These are phyloP conservation scores for Diarsia rubi DNA, from an alignment of 2,888 invertebrate genomes.

Conservation along the genomic window DNA sequence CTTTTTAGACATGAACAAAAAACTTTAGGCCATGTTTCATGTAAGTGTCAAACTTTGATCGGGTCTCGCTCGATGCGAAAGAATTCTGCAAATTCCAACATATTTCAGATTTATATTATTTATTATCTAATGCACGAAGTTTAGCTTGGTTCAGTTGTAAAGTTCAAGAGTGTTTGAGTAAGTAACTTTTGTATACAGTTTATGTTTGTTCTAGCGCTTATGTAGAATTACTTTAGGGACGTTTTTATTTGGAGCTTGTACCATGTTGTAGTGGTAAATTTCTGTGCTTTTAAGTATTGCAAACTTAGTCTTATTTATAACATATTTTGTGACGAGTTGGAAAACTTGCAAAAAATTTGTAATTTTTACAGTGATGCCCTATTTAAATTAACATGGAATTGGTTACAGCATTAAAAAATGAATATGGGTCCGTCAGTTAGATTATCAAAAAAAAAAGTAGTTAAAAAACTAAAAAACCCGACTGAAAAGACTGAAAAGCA, in stretches of 20 bases:
- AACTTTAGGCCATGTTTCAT: conserved; percentile 57
- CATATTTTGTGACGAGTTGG: too few relatives aligned
- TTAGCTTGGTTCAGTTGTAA: conserved; percentile 40
- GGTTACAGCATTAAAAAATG: too few relatives aligned
- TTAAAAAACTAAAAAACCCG: too few relatives aligned
- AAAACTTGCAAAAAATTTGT: too few relatives aligned
- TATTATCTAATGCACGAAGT: conserved; percentile 52
- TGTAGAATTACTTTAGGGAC: conserved; percentile 14
- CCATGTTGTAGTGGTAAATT: neutral
- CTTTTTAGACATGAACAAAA: conserved; percentile 46
- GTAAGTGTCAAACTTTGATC: conserved; percentile 62
- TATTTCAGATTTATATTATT: conserved; percentile 60
- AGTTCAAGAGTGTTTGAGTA: conserved; percentile 28
- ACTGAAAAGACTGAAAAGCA: too few relatives aligned
- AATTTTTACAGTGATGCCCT: too few relatives aligned
- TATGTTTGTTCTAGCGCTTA: conserved; percentile 11
- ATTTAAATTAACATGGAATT: too few relatives aligned
- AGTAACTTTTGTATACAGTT: conserved; percentile 21
- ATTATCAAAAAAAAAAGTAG: too few relatives aligned
- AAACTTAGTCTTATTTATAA: neutral
- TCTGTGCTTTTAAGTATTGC: neutral
- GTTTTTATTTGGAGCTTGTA: conserved; percentile 17
- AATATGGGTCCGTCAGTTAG: too few relatives aligned
- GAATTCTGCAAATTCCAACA: conserved; percentile 55
- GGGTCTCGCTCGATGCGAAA: conserved; percentile 36